Evolutionary conservation across 2,113 vertebrate genomes (phyloP), one percentile per base, ranked within the genome.

Genomic region (Ciconia maguari): DNA sequence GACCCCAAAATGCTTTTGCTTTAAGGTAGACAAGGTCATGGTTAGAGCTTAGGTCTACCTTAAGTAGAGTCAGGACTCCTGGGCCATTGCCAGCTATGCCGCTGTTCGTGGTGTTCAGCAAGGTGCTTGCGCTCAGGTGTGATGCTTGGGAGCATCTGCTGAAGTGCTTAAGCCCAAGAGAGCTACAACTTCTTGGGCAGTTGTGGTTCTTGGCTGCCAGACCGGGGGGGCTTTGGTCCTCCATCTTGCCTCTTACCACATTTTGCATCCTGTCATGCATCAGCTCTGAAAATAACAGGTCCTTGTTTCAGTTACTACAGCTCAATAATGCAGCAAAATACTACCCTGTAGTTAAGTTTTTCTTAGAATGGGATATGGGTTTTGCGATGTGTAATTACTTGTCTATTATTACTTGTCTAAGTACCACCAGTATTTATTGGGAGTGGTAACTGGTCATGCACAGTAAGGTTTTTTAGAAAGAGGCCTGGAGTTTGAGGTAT

Each of bases 141-240:
- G 26, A 12, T 68, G 32, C 41, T 49, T 5, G 10, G 20, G 26
- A 74, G 12, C 38, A 25, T 38, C 54, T 69, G 17, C 61, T 44
- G 38, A 64, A 72, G 24, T 29, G 5, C 30, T 36, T 41, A 36
- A 38, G 19, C 51, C 20, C 0, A 0, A 76, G 46, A 16, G 36
- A 6, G 26, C n/a, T 52, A 16, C 32, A 20, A 1, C n/a, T n/a
- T 26, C 29, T 5, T 46, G 42, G 4, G 6, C 30, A 27, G 52
- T 42, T 1, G 0, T 74, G 29, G 5, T 36, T 52, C 29, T 29
- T 38, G 0, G 1, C 32, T 83, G 54, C 34, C 21, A 29, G 32
- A 14, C 66, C 6, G 7, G 52, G 42, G 26, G 58, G 29, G 10
- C 14, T 27, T 68, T 0, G 0, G 5, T 55, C 36, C 18, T 38